Base-by-base conservation (phyloP, 1,140 invertebrate genomes). In the Aphaenogaster rudis region DNA sequence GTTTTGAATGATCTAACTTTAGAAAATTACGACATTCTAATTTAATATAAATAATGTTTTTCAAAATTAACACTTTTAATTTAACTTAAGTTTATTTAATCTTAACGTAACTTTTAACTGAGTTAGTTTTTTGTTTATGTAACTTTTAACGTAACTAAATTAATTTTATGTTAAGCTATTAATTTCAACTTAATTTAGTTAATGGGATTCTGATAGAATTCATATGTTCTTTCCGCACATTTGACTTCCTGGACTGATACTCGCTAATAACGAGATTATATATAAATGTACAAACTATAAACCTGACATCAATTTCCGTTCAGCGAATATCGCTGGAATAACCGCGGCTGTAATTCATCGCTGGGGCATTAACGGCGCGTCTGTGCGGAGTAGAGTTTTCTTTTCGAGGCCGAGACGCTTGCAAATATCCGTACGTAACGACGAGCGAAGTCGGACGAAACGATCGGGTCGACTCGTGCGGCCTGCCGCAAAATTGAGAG, bases 401-500 rank as follows among this genome's bases (percentile, higher is more conserved):
- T 74, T 61, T 48, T 21, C 67, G 42, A 48, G 54, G 52, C 11
- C 28, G 13, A 74, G 36, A 59, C 67, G 54, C 54, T 74, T 61
- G 80, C 39, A 61, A 82, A 74, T 82, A 82, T 74, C 28, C 42
- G 80, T 61, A 61, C 39, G 15, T 82, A 74, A 82, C 80, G 69
- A 84, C 69, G 42, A 76, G 54, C 67, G 80, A 74, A 82, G 54
- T 74, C 54, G 80, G 54, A 79, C 66, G 50, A 67, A 72, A 64
- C 82, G 90, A 91, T 91, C 85, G 67, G 64, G 86, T 89, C 84
- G 88, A 82, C 88, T 86, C 81, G 71, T 89, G 88, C 88, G 88
- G 88, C 84, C 78, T 87, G 88, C 89, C 89, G 89, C 89, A 92
- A 94, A 94, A 93, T 93, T 94, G 92, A 93, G 92, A 93, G 92